A percentile compares a stretch with the other conserved stretches of the same genome.
Evolutionary conservation across 2,113 vertebrate genomes (phyloP).

Genomic region (Hypanus sabinus): DNA sequence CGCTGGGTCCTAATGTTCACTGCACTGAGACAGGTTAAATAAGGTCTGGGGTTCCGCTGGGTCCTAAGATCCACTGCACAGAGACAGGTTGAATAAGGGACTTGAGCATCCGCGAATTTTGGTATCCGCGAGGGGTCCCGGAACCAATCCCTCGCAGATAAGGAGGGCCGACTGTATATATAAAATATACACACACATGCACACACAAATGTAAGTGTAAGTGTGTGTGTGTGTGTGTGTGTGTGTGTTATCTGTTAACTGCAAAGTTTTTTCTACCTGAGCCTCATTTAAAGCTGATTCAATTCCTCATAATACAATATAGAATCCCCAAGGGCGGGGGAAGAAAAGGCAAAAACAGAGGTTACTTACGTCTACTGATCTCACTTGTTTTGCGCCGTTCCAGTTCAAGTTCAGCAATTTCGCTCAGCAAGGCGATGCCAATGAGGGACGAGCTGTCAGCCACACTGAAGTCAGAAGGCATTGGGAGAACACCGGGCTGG

Average conservation of each 20-base stretch:
- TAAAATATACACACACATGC: too few species aligned
- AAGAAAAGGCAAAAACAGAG: background rate
- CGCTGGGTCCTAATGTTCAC: too few species aligned
- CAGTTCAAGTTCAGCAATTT: constrained; percentile 81
- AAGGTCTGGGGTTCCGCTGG: too few species aligned
- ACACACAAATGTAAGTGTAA: too few species aligned
- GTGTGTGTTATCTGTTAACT: background rate
- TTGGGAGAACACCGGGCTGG: constrained; percentile 38
- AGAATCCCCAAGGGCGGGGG: background rate
- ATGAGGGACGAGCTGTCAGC: constrained; percentile 70
- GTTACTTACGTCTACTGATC: constrained; percentile 55
- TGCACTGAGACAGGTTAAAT: too few species aligned
- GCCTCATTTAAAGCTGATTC: background rate
- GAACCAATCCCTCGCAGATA: too few species aligned
- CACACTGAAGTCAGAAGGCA: constrained; percentile 50
- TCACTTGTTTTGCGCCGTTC: constrained; percentile 62
- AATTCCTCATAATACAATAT: background rate
- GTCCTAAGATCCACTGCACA: too few species aligned
- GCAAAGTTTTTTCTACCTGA: background rate
- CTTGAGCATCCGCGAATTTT: too few species aligned
- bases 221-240: fast-evolving
- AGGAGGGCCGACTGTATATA: too few species aligned
- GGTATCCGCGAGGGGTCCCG: too few species aligned
- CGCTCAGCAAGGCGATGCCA: constrained; percentile 85
- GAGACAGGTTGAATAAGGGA: too few species aligned